Conservation (phyloP, 2,888 invertebrate genomes). For the Clepsis dumicolana region DNA sequence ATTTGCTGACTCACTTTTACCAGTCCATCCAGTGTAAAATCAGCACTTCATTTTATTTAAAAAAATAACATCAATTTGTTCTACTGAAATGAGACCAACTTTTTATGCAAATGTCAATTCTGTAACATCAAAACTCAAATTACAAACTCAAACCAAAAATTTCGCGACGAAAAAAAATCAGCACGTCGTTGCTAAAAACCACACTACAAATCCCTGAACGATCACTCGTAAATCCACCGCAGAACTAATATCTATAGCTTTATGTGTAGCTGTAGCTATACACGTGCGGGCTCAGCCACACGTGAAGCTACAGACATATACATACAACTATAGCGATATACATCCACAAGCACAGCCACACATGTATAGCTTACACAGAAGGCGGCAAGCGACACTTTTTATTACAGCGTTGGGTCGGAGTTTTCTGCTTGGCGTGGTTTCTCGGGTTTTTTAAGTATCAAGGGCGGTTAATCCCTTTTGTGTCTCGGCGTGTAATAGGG, state of each 20-base stretch:
- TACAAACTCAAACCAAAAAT: background rate
- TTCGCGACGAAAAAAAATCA: constrained; percentile 14
- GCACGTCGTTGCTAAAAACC: constrained; percentile 26
- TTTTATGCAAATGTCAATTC: background rate
- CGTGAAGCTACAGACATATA: constrained; percentile 33
- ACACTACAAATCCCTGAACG: constrained; percentile 42
- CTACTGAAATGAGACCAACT: background rate
- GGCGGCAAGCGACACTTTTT: constrained; percentile 27
- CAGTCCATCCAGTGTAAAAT: background rate
- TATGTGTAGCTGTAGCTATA: background rate
- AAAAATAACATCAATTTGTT: too few species aligned
- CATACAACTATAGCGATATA: too few species aligned
- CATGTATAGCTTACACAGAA: constrained; percentile 2
- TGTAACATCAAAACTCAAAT: background rate
- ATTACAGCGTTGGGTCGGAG: background rate
- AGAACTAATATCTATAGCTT: constrained; percentile 23
- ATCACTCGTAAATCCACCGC: constrained; percentile 43
- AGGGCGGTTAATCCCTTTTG: constrained; percentile 13
- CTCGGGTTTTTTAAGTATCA: constrained; percentile 2
- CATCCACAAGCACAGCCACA: too few species aligned
- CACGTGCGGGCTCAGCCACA: constrained; percentile 38
- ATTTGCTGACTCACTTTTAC: constrained; percentile 35
- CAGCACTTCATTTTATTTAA: background rate
- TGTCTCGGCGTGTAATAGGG: background rate
- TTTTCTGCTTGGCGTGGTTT: background rate